Percentiles rank a stretch among this genome's conserved stretches.
phyloP scores from a whole-genome alignment of 2,888 invertebrate species.

The Drosophila mettleri region DNA sequence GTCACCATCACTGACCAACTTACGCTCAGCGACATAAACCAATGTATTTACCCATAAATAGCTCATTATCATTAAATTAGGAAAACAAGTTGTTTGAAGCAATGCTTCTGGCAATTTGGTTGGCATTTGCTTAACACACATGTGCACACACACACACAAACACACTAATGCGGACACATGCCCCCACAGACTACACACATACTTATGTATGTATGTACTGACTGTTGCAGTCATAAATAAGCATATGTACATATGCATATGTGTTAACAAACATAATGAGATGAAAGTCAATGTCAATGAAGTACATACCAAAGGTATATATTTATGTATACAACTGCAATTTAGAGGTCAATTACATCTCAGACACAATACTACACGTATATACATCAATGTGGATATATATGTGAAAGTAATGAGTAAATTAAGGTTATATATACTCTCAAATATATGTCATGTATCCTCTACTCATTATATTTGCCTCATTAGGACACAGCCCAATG shows the following conservation, averaged over 20 bases:
- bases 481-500: background rate
- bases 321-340: background rate
- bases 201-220: slow-evolving; percentile 26
- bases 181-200: slow-evolving; percentile 8
- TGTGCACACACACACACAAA: slow-evolving; percentile 8
- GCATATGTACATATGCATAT: slow-evolving; percentile 52
- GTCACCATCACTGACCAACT: slow-evolving; percentile 21
- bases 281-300: slow-evolving; percentile 80
- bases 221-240: slow-evolving; percentile 68
- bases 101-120: slow-evolving; percentile 55
- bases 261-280: slow-evolving; percentile 66
- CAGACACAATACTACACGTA: slow-evolving; percentile 1
- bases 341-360: slow-evolving; percentile 18
- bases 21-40: slow-evolving; percentile 22
- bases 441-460: background rate
- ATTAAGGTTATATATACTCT: background rate
- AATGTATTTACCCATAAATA: slow-evolving; percentile 66
- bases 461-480: background rate
- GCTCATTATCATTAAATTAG: slow-evolving; percentile 78
- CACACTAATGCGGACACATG: slow-evolving; percentile 1
- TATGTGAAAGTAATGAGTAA: background rate
- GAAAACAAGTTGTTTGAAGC: slow-evolving; percentile 70
- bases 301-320: slow-evolving; percentile 32
- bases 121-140: slow-evolving; percentile 37
- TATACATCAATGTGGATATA: background rate